A percentile compares a stretch with the other conserved stretches of the same genome.
These are phyloP conservation scores for Syngnathoides biaculeatus DNA, from an alignment of 2,113 vertebrate species.

Conservation along the genomic window DNA sequence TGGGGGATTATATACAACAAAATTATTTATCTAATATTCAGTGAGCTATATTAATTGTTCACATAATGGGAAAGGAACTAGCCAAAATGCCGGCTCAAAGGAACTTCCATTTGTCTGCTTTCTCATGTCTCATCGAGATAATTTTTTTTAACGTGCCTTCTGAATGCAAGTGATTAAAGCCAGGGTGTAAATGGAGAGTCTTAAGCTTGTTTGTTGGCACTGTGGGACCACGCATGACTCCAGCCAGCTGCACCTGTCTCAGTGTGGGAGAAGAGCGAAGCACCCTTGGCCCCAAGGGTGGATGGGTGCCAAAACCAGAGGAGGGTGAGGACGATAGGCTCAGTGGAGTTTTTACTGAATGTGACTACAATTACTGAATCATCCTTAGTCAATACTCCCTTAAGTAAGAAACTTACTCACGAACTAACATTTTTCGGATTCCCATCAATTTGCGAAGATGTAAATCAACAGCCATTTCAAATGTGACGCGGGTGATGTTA, in stretches of 20 bases:
- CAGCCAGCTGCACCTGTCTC: slow-evolving; percentile 63
- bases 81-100: too few relatives aligned
- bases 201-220: slow-evolving; percentile 28
- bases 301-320: slow-evolving; percentile 49
- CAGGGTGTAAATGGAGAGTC: slow-evolving; percentile 59
- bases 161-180: slow-evolving; percentile 49
- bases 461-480: slow-evolving; percentile 41
- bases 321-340: slow-evolving; percentile 39
- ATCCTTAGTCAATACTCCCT: slow-evolving; percentile 28
- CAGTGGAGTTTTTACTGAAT: slow-evolving; percentile 33
- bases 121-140: slow-evolving; percentile 19
- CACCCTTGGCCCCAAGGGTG: slow-evolving; percentile 45
- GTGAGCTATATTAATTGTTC: background rate
- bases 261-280: slow-evolving; percentile 40
- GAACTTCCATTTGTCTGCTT: background rate
- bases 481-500: background rate
- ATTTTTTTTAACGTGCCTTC: slow-evolving; percentile 21
- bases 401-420: too few relatives aligned
- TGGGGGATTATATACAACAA: background rate
- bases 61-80: too few relatives aligned
- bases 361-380: slow-evolving; percentile 60
- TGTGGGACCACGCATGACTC: slow-evolving; percentile 34
- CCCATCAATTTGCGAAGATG: slow-evolving; percentile 59
- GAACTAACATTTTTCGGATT: slow-evolving; percentile 70
- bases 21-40: background rate